Conservation (phyloP, 2,797 vertebrate species). For the Acanthornis magna region DNA sequence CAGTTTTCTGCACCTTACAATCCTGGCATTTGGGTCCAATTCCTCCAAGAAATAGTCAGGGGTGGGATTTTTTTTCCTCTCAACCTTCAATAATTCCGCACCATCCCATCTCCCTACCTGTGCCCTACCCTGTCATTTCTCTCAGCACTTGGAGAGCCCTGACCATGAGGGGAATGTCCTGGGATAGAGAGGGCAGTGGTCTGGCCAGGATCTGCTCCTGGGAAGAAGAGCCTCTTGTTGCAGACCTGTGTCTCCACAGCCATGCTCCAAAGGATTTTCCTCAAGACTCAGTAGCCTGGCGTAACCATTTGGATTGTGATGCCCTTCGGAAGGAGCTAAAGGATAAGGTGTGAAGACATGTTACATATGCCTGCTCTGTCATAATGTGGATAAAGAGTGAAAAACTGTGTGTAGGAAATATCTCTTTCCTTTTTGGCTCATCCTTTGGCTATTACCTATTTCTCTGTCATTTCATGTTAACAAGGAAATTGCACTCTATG, state of each 20-base stretch:
- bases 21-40: background rate
- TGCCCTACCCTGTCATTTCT: background rate
- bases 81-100: background rate
- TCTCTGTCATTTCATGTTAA: background rate
- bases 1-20: background rate
- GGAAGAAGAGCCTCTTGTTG: background rate
- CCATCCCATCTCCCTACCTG: background rate
- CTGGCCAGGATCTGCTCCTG: background rate
- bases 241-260: background rate
- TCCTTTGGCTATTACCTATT: background rate
- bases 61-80: background rate
- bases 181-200: fast-evolving
- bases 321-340: background rate
- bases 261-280: background rate
- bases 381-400: background rate
- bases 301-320: background rate
- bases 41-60: background rate
- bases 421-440: background rate
- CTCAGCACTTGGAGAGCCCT: background rate
- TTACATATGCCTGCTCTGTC: background rate
- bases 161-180: background rate
- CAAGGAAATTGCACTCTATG: background rate
- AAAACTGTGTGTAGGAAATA: background rate
- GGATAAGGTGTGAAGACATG: background rate
- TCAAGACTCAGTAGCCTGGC: background rate